A percentile compares a stretch with the other conserved stretches of the same genome.
Evolutionary conservation across 2,797 vertebrate species (phyloP).

Genomic region (Synaphobranchus kaupii): DNA sequence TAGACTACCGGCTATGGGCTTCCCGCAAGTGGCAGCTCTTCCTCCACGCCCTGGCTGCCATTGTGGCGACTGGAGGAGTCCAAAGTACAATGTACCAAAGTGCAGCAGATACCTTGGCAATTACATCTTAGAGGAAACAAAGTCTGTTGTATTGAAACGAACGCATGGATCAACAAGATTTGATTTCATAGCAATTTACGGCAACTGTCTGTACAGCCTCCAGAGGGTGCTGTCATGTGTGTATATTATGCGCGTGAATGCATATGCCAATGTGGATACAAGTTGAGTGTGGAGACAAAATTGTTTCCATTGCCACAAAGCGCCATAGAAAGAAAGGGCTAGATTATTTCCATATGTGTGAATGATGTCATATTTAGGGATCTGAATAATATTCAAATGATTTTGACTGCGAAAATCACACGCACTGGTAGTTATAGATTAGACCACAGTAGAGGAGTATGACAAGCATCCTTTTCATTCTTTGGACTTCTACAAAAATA

Average conservation of each 20-base stretch:
- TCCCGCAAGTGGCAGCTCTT: constrained; percentile 31
- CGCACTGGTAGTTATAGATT: background rate
- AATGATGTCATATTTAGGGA: background rate
- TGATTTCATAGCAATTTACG: constrained; percentile 25
- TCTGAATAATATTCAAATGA: background rate
- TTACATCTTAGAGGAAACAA: constrained; percentile 52
- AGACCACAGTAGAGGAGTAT: background rate
- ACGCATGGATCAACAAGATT: constrained; percentile 63
- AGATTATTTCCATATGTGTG: constrained; percentile 17
- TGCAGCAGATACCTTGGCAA: constrained; percentile 2
- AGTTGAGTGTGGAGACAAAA: background rate
- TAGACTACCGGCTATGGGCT: constrained; percentile 32
- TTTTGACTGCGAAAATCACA: background rate
- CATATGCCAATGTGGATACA: constrained; percentile 2
- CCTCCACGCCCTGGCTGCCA: constrained; percentile 37
- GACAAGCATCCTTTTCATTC: background rate
- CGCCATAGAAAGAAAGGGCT: background rate
- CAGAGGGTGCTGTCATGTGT: background rate
- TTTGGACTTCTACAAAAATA: background rate
- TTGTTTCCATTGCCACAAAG: constrained; percentile 3
- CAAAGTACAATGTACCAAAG: constrained; percentile 48
- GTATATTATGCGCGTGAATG: background rate
- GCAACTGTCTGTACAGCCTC: background rate
- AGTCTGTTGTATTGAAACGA: constrained; percentile 55
- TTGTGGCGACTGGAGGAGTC: constrained; percentile 40